Evolutionary conservation across 2,797 vertebrate genomes (phyloP).

Genomic region (Lates japonicus): DNA sequence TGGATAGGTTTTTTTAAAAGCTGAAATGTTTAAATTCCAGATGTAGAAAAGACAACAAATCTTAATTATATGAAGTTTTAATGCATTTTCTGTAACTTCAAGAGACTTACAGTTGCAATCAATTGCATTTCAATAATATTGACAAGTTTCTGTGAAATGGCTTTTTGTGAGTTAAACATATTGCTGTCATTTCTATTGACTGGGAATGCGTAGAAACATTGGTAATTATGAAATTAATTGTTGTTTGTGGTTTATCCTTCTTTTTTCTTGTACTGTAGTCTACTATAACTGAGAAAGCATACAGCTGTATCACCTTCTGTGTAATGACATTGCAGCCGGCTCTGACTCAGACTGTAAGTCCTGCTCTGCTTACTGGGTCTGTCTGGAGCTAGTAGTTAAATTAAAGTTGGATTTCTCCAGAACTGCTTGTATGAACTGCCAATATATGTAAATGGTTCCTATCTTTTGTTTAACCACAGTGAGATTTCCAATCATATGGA

Average conservation of each 20-base stretch:
- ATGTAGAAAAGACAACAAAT: background rate
- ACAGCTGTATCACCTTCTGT: background rate
- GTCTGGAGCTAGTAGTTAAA: background rate
- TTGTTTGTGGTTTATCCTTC: background rate
- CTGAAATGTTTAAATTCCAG: background rate
- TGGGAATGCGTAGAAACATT: background rate
- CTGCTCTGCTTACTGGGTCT: background rate
- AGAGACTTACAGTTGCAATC: background rate
- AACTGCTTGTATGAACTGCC: background rate
- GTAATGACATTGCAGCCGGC: slow-evolving; percentile 6
- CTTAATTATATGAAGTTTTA: background rate
- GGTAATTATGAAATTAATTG: background rate
- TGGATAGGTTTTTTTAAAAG: background rate
- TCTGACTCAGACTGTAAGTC: slow-evolving; percentile 6
- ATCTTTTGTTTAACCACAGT: slow-evolving; percentile 8
- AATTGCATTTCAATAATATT: background rate
- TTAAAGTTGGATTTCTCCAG: background rate
- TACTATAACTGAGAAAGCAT: background rate
- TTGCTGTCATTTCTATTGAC: background rate
- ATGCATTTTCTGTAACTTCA: background rate
- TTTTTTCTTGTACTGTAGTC: background rate
- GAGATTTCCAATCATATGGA: slow-evolving; percentile 1
- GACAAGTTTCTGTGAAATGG: background rate
- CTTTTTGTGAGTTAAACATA: background rate
- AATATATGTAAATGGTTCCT: background rate